A percentile compares a stretch with the other conserved stretches of the same genome.
phyloP scores from a whole-genome alignment of 1,140 invertebrate species.

The Saccostrea glomerata region DNA sequence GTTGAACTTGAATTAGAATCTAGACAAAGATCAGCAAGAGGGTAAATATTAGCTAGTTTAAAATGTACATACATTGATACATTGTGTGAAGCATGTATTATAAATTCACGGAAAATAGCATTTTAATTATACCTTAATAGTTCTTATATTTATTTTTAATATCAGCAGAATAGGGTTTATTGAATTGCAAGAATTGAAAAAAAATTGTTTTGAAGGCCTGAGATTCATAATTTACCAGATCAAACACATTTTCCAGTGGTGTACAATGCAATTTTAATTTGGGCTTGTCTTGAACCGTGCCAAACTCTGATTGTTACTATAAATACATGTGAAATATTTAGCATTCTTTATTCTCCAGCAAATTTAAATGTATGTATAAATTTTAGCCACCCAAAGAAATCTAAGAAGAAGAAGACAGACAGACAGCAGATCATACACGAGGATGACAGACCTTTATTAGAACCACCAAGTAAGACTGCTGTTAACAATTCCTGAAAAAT shows the following conservation, averaged over 20 bases:
- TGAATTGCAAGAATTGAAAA: neutral
- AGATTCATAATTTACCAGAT: too few species aligned
- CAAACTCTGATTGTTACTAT: too few species aligned
- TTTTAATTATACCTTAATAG: too few species aligned
- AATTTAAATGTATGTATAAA: neutral
- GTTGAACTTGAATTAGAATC: constrained; percentile 1
- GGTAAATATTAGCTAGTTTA: neutral
- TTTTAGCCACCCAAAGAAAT: neutral
- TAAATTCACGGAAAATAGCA: neutral
- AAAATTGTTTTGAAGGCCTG: too few species aligned
- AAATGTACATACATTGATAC: too few species aligned
- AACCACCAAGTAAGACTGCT: neutral
- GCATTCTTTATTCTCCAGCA: too few species aligned
- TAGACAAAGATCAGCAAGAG: neutral
- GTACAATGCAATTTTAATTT: too few species aligned
- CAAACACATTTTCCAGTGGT: too few species aligned
- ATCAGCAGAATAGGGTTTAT: neutral
- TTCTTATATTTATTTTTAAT: neutral
- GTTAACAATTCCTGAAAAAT: neutral
- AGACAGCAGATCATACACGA: neutral
- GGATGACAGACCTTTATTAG: neutral
- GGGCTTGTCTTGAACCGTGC: too few species aligned
- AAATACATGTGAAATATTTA: too few species aligned
- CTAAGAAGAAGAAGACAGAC: neutral
- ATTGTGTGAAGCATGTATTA: neutral